A percentile compares a stretch with the other conserved stretches of the same genome.
Evolutionary conservation across 2,113 vertebrate genomes (phyloP).

Genomic region (Elephas maximus): DNA sequence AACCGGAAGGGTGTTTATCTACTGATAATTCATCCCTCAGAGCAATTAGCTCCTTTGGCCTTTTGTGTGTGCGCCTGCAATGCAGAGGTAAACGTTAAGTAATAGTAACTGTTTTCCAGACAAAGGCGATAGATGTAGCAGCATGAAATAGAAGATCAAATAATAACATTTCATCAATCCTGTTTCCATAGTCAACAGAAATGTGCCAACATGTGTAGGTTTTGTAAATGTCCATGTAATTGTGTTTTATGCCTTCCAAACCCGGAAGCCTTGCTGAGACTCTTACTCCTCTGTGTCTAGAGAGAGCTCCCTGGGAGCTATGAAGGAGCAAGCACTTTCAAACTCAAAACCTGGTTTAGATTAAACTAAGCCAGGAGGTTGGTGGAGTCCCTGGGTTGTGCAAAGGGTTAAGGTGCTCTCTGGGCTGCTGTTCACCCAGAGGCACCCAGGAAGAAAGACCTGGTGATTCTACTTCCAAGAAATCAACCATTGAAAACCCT

Average conservation of each 20-base stretch:
- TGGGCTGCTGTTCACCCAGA: not conserved
- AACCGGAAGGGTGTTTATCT: conserved; percentile 24
- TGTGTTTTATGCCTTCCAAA: not conserved
- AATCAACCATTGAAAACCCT: not conserved
- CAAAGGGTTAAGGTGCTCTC: not conserved
- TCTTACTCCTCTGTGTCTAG: not conserved
- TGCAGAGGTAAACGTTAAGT: conserved; percentile 18
- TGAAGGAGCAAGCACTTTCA: not conserved
- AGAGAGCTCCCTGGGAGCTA: not conserved
- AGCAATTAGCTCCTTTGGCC: not conserved
- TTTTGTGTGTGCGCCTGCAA: conserved; percentile 15
- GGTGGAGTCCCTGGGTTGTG: not conserved
- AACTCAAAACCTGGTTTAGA: not conserved
- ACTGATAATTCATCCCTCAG: not conserved
- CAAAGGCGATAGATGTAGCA: not conserved
- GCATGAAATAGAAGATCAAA: not conserved
- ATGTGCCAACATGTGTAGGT: not conserved
- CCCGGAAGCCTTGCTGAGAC: not conserved
- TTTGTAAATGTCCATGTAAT: conserved; percentile 26
- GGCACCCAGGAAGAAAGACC: not conserved
- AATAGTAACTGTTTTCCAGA: not conserved
- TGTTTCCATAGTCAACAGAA: not conserved
- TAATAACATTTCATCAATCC: not conserved
- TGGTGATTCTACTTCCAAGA: not conserved
- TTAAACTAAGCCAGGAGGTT: not conserved